Base-by-base conservation (phyloP, 2,113 vertebrate species). In the Forbesichthys agassizii region DNA sequence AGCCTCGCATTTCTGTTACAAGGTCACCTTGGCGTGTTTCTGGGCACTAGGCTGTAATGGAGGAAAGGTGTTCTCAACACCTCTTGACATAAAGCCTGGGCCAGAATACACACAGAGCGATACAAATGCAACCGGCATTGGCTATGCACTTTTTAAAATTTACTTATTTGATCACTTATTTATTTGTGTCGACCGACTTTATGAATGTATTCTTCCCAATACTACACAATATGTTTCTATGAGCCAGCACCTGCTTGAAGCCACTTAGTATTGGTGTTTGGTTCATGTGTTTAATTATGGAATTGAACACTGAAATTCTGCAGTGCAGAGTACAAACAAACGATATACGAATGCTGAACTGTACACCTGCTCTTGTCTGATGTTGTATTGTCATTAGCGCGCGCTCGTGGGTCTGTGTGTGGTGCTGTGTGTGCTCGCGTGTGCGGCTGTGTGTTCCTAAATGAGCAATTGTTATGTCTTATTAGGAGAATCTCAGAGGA, bases 211-310 rank as follows among this genome's bases (percentile, higher is more conserved):
- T 18, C 16, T 9, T 27, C 56, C 20, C 9, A 9, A 9, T 20
- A 27, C 55, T 33, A 13, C 18, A 59, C 18, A 33, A 11, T 20
- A 11, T 59, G 59, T 61, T 46, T 61, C 12, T 46, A 8, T 46
- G 33, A 8, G 13, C 69, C 75, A 74, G 57, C 83, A 77, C 81
- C 83, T 78, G 78, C 74, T 74, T 81, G 86, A 83, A 64, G 57
- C 79, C 84, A 78, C 78, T 79, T 85, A 71, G 68, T 72, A 51
- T 13, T 33, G 9, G 7, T 61, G 76, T 66, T 61, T 11, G 3
- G 55, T 70, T 84, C 80, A 74, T 82, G 61, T 66, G 61, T 84
- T 84, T 84, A 83, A 78, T 68, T 16, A 74, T 82, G 74, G 68
- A 83, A 71, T 49, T 74, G 49, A 84, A 71, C 70, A 71, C 78